Percentiles rank a stretch among this genome's conserved stretches.
These are phyloP conservation scores for Pentamera pediparva DNA, from an alignment of 53 echinoderm and acorn worm species.

Conservation along the genomic window DNA sequence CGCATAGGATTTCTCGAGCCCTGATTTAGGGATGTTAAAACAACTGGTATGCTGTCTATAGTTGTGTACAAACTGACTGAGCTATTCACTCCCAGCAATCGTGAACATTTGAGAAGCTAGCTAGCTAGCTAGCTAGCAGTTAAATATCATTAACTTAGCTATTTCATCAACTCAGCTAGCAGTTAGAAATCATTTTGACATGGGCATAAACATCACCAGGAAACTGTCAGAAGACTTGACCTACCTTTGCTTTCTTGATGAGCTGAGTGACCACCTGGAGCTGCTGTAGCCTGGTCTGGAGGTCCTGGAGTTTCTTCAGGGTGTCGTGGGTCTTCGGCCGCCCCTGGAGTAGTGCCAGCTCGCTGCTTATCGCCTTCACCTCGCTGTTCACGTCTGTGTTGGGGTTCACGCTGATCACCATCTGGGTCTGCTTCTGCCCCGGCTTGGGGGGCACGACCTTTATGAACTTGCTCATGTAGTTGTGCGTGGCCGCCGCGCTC, in stretches of 20 bases:
- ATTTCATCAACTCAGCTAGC: no score
- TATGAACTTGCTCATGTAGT: slow-evolving; percentile 26
- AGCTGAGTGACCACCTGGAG: slow-evolving; percentile 68
- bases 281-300: slow-evolving; percentile 66
- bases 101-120: no score
- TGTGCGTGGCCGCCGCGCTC: background rate
- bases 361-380: slow-evolving; percentile 42
- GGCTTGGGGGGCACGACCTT: slow-evolving; percentile 46
- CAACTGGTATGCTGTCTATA: no score
- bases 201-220: background rate
- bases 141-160: no score
- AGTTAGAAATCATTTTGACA: no score
- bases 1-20: no score
- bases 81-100: no score
- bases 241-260: slow-evolving; percentile 64
- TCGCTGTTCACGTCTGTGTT: slow-evolving; percentile 56
- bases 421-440: slow-evolving; percentile 72
- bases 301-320: slow-evolving; percentile 70
- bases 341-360: slow-evolving; percentile 62
- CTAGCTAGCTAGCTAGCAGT: no score
- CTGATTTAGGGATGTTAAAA: no score
- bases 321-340: slow-evolving; percentile 70
- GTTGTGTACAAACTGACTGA: no score
- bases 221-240: background rate
- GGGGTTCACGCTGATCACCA: slow-evolving; percentile 71